Evolutionary conservation across 1,140 invertebrate genomes (phyloP).

Genomic region (Bombus cullumanus): DNA sequence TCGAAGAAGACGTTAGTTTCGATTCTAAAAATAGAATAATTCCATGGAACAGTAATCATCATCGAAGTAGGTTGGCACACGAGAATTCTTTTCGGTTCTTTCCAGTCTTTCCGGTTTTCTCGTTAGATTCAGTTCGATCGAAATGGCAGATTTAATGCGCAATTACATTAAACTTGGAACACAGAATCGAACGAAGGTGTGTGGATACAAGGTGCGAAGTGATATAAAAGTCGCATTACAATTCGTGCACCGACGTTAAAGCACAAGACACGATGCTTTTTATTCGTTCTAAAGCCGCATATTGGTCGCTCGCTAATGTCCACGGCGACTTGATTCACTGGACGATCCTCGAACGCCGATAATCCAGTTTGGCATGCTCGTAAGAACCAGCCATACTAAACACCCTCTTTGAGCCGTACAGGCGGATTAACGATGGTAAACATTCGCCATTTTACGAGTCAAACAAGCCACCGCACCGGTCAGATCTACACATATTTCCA

Average conservation of each 20-base stretch:
- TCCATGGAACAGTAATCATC: not conserved
- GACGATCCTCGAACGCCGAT: slow-evolving; percentile 6
- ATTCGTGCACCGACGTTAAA: not conserved
- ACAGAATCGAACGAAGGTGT: not conserved
- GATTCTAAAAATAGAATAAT: not conserved
- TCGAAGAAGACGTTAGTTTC: not conserved
- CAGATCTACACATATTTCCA: no score
- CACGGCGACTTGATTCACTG: not conserved
- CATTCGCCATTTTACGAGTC: slow-evolving; percentile 8
- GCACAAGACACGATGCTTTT: not conserved
- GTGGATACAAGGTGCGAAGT: no score
- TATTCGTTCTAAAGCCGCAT: slow-evolving; percentile 4
- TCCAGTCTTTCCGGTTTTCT: not conserved
- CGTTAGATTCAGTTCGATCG: not conserved
- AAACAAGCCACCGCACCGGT: not conserved
- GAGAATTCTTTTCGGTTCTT: not conserved
- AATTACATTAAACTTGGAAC: not conserved
- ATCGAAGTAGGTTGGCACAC: not conserved
- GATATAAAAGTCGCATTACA: not conserved
- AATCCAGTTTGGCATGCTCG: slow-evolving; percentile 30
- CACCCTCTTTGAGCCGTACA: not conserved
- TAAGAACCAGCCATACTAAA: not conserved
- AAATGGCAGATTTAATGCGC: not conserved
- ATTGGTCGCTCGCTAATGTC: not conserved
- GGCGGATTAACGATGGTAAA: slow-evolving; percentile 26